Conservation (phyloP, 2,113 vertebrate genomes). For the Chionodraco myersi region DNA sequence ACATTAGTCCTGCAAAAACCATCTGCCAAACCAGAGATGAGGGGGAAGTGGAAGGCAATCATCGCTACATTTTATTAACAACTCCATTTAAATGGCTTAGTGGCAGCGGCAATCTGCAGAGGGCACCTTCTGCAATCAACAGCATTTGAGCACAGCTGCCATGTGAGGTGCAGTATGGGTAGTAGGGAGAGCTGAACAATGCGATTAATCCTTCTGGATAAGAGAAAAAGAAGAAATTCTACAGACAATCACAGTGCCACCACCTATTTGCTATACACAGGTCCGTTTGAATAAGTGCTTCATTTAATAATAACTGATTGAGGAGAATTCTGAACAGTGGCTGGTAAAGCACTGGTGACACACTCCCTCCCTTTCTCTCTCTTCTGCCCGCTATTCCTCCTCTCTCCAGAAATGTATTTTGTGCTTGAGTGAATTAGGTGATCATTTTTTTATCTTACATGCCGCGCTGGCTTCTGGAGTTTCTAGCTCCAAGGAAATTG, state of each 20-base stretch:
- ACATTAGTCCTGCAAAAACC: conserved; percentile 45
- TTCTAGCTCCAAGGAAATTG: conserved; percentile 85
- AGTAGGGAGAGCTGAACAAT: conserved; percentile 63
- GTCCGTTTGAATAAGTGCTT: conserved; percentile 78
- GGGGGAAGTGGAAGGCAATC: conserved; percentile 71
- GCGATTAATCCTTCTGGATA: conserved; percentile 72
- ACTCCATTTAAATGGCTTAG: conserved; percentile 77
- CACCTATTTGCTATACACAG: conserved; percentile 73
- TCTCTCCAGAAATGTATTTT: conserved; percentile 86
- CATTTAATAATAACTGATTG: conserved; percentile 79
- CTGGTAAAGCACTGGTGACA: conserved; percentile 47
- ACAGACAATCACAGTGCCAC: conserved; percentile 60
- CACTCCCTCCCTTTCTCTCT: conserved; percentile 33
- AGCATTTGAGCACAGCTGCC: conserved; percentile 70
- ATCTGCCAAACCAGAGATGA: conserved; percentile 62
- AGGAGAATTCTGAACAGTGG: conserved; percentile 58
- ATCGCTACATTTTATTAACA: conserved; percentile 77
- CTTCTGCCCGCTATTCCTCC: conserved; percentile 59
- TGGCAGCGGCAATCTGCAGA: conserved; percentile 75
- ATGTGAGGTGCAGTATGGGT: conserved; percentile 64
- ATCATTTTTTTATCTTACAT: conserved; percentile 89
- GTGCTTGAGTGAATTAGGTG: conserved; percentile 89
- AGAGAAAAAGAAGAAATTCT: conserved; percentile 64
- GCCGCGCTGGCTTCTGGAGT: conserved; percentile 83
- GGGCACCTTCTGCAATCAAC: conserved; percentile 82